A percentile compares a stretch with the other conserved stretches of the same genome.
These are phyloP conservation scores for Paracentrotus lividus DNA, from an alignment of 53 echinoderm and acorn worm genomes.

Conservation along the genomic window DNA sequence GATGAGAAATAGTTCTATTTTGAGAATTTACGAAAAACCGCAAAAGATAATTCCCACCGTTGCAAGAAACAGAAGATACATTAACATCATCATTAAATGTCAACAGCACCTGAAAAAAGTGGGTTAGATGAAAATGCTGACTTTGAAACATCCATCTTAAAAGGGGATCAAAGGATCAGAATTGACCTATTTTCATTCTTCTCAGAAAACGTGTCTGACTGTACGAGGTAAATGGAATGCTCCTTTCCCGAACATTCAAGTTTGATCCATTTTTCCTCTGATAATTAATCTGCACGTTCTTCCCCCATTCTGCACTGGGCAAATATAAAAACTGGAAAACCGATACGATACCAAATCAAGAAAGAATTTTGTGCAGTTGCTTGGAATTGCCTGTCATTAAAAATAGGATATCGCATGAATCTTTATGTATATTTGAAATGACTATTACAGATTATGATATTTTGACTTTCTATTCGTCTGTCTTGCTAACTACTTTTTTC, in stretches of 20 bases:
- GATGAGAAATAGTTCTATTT: background rate
- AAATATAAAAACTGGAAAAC: background rate
- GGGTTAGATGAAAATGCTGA: background rate
- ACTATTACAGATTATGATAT: too few species aligned
- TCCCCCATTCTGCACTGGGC: background rate
- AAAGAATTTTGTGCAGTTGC: too few species aligned
- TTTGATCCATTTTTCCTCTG: background rate
- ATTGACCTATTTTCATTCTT: background rate
- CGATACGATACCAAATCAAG: too few species aligned
- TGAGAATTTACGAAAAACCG: background rate
- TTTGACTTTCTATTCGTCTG: too few species aligned
- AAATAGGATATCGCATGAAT: too few species aligned
- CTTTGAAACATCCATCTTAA: background rate
- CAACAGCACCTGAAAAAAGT: background rate
- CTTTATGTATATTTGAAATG: too few species aligned
- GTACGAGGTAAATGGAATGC: background rate
- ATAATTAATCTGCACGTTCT: background rate
- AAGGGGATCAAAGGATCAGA: background rate
- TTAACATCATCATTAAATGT: background rate
- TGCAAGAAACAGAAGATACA: background rate
- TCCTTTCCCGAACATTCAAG: background rate
- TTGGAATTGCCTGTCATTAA: too few species aligned
- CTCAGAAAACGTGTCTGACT: background rate
- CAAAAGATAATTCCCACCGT: background rate
- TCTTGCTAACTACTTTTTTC: too few species aligned